Base-by-base conservation (phyloP, 2,797 vertebrate species). In the Semaprochilodus insignis region DNA sequence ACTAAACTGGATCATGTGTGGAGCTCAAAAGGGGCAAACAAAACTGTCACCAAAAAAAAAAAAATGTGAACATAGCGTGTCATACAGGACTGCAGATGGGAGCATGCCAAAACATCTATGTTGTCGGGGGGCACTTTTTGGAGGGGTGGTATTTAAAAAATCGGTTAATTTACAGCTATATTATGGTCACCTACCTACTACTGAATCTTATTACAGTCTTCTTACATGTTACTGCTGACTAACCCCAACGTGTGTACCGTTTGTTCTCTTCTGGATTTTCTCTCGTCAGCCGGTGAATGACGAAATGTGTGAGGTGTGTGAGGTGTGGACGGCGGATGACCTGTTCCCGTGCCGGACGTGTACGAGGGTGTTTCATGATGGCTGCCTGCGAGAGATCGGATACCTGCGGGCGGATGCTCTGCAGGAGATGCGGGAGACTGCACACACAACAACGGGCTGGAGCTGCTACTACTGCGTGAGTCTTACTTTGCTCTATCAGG, bases 391-490 rank as follows among this genome's bases (percentile, higher is more conserved):
- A 78, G 97, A 97, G 89, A 94, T 99, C 93, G 97, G 97, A 31
- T 97, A 97, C 89, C 93, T 99, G 89, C 93, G 95, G 57, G 91
- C 93, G 0, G 95, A 96, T 80, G 93, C 95, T 0, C 74, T 96
- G 5, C 91, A 94, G 78, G 96, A 97, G 89, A 94, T 98, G 95
- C 96, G 91, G 0, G 96, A 98, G 77, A 95, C 93, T 0, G 97
- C 97, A 0, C 97, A 97, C 91, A 97, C 96, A 0, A 94, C 97
- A 65, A 95, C 93, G 0, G 98, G 98, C 89, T 99, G 97, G 98
- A 99, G 97, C 94, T 99, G 98, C 94, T 97, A 97, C 93, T 97
- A 97, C 90, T 99, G 97, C 34, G 98, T 99, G 92, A 97, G 97
- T 91, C 17, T 13, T 57, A 52, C 6, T 4, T 15, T 16, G 17